Percentiles rank a stretch among this genome's conserved stretches.
These are phyloP conservation scores for Patella ulyssiponensis DNA, from an alignment of 2,888 invertebrate genomes.

Conservation along the genomic window DNA sequence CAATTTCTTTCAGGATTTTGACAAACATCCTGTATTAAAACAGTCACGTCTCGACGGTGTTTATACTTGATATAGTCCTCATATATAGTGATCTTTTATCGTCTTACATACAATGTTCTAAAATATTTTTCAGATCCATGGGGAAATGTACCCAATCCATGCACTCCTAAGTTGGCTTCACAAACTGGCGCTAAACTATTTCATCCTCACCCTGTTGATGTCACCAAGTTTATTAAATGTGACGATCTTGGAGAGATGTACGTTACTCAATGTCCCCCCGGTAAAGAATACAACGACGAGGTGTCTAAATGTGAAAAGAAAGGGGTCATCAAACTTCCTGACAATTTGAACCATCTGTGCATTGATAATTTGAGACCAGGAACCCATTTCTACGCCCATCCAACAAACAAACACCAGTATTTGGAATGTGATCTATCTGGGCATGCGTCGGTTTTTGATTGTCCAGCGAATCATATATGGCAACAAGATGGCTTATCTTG, in stretches of 20 bases:
- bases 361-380: background rate
- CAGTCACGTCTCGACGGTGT: no score
- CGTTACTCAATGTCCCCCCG: constrained; percentile 18
- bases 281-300: constrained; percentile 13
- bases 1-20: no score
- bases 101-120: background rate
- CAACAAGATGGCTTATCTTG: constrained; percentile 7
- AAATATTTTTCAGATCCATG: background rate
- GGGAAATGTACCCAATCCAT: background rate
- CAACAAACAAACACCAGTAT: background rate
- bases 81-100: no score
- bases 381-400: background rate
- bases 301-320: background rate
- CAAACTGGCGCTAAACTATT: background rate
- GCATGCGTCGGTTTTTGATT: constrained; percentile 17
- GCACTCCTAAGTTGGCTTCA: background rate
- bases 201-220: background rate
- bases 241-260: constrained; percentile 20
- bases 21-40: no score
- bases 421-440: constrained; percentile 20
- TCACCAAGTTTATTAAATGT: constrained; percentile 8
- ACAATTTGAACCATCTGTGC: background rate
- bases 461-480: constrained; percentile 17
- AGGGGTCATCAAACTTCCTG: background rate
- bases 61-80: no score